A percentile compares a stretch with the other conserved stretches of the same genome.
These are phyloP conservation scores for Lithophane socia DNA, from an alignment of 2,888 invertebrate species.

Conservation along the genomic window DNA sequence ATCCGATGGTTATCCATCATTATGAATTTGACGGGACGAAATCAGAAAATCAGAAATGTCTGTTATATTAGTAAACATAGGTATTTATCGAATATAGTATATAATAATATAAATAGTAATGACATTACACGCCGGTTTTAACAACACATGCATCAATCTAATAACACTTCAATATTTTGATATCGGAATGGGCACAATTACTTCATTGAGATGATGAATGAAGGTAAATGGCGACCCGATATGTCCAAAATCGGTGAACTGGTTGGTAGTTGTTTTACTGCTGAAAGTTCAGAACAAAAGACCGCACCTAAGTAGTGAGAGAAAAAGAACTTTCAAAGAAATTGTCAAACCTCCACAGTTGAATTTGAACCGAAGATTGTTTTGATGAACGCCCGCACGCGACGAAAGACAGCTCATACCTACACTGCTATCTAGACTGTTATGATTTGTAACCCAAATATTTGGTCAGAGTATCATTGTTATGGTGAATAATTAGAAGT, in stretches of 20 bases:
- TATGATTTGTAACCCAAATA: slow-evolving; percentile 18
- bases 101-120: too few relatives aligned
- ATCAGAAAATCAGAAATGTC: not conserved
- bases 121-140: not conserved
- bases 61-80: not conserved
- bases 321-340: not conserved
- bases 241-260: not conserved
- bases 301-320: not conserved
- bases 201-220: not conserved
- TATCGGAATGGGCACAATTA: not conserved
- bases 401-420: not conserved
- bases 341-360: not conserved
- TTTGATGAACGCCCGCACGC: not conserved
- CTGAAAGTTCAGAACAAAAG: not conserved
- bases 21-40: slow-evolving; percentile 26
- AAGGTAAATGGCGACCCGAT: not conserved
- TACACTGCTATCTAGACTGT: not conserved
- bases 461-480: slow-evolving; percentile 52
- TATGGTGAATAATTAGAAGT: slow-evolving; percentile 18
- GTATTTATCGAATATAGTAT: slow-evolving; percentile 9
- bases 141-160: slow-evolving; percentile 6
- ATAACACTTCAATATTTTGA: not conserved
- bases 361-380: not conserved
- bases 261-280: not conserved
- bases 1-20: slow-evolving; percentile 29